These are phyloP conservation scores for Geodia barretti DNA, from an alignment of 37 sponge, comb jelly and placozoan genomes.

Conservation along the genomic window DNA sequence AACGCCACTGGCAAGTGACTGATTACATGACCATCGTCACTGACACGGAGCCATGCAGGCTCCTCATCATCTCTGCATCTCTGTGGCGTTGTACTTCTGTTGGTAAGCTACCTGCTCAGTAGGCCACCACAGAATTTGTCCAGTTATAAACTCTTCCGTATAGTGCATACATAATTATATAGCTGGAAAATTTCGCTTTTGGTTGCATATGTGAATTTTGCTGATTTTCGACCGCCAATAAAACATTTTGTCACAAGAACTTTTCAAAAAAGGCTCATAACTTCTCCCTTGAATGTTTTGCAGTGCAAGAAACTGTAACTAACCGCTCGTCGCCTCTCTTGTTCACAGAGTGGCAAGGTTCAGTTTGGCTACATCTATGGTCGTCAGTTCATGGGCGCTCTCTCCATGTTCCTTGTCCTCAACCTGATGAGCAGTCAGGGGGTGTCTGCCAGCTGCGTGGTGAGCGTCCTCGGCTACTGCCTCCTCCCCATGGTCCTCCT, in stretches of 20 bases:
- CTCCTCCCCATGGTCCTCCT: conserved; percentile 96
- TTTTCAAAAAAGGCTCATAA: no score
- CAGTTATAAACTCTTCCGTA: no score
- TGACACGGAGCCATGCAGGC: conserved; percentile 96
- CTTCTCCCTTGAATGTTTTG: no score
- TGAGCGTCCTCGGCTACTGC: conserved; percentile 98
- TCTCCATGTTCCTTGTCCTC: conserved; percentile 85
- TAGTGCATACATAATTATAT: no score
- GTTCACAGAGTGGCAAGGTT: conserved; percentile 84
- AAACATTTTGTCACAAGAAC: no score
- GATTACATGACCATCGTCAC: conserved; percentile 68
- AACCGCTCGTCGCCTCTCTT: background rate
- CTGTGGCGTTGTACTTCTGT: conserved; percentile 83
- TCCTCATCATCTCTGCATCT: conserved; percentile 91
- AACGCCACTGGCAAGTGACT: conserved; percentile 80
- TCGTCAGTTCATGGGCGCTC: conserved; percentile 86
- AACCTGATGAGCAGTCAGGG: conserved; percentile 94
- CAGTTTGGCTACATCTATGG: conserved; percentile 99
- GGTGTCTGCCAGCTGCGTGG: conserved; percentile 82
- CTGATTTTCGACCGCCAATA: no score
- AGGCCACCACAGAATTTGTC: no score
- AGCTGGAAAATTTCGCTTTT: no score
- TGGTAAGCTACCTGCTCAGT: conserved; percentile 55
- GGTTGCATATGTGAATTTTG: no score
- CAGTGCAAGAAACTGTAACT: no score